Conservation (phyloP, 2,797 vertebrate species). For the Limnodromus scolopaceus region DNA sequence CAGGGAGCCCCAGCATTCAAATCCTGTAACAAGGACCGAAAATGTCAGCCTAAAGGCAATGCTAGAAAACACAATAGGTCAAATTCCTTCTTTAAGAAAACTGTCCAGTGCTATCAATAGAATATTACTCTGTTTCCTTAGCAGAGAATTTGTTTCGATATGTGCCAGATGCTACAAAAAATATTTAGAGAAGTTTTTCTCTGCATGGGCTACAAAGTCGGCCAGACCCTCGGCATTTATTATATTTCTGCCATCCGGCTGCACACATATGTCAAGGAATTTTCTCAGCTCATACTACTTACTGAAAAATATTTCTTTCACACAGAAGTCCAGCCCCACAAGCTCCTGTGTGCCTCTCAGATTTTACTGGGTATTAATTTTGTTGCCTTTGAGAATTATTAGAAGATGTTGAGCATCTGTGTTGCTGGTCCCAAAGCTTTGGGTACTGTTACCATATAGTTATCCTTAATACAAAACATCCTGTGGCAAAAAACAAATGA, state of each 20-base stretch:
- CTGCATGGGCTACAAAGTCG: not conserved
- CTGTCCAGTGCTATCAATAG: not conserved
- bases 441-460: not conserved
- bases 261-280: not conserved
- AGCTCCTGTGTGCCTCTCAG: not conserved
- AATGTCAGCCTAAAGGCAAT: not conserved
- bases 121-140: not conserved
- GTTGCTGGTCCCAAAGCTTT: not conserved
- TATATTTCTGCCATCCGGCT: not conserved
- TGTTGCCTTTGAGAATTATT: not conserved
- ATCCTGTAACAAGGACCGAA: not conserved
- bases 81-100: not conserved
- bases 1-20: not conserved
- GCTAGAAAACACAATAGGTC: not conserved
- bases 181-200: not conserved
- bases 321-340: not conserved
- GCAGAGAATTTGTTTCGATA: not conserved
- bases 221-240: not conserved
- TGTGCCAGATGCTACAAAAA: not conserved
- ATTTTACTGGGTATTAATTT: not conserved
- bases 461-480: not conserved
- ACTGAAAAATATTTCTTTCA: not conserved
- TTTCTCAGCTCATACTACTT: not conserved
- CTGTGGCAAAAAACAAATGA: not conserved
- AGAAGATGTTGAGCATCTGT: not conserved